phyloP scores from a whole-genome alignment of 2,888 invertebrate genomes.

The Horisme vitalbata region DNA sequence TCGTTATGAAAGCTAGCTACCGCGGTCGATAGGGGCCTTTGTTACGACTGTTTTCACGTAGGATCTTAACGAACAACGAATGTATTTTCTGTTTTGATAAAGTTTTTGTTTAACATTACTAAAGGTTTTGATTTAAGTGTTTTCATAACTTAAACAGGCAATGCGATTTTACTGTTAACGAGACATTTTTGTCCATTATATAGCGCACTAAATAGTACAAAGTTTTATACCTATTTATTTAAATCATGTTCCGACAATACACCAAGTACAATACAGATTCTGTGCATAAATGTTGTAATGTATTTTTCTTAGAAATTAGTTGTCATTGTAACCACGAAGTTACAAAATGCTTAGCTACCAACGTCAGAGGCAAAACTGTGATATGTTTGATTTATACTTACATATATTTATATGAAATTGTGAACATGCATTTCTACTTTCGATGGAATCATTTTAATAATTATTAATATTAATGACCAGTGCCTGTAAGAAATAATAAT shows the following conservation, averaged over 20 bases:
- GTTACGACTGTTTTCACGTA: slow-evolving; percentile 42
- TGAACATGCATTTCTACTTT: slow-evolving; percentile 28
- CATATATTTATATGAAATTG: slow-evolving; percentile 32
- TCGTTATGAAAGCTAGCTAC: slow-evolving; percentile 39
- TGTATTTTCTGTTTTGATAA: slow-evolving; percentile 37
- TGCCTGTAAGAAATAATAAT: slow-evolving; percentile 78
- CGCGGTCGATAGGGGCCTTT: slow-evolving; percentile 50
- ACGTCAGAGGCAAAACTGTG: slow-evolving; percentile 63
- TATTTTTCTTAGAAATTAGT: slow-evolving; percentile 36
- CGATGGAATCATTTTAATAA: slow-evolving; percentile 27
- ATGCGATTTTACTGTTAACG: slow-evolving; percentile 33
- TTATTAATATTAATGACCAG: slow-evolving; percentile 58
- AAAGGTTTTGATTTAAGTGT: slow-evolving; percentile 32
- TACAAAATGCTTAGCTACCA: slow-evolving; percentile 32
- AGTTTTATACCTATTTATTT: slow-evolving; percentile 49
- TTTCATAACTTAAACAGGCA: slow-evolving; percentile 31
- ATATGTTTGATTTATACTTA: slow-evolving; percentile 52
- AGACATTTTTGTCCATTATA: slow-evolving; percentile 55
- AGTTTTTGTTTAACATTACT: slow-evolving; percentile 40
- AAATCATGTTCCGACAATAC: slow-evolving; percentile 65
- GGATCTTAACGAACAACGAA: slow-evolving; percentile 43
- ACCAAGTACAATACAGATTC: slow-evolving; percentile 44
- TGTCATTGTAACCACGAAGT: slow-evolving; percentile 25
- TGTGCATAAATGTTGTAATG: slow-evolving; percentile 32
- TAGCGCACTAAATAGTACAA: slow-evolving; percentile 75